These are phyloP conservation scores for Abramis brama DNA, from an alignment of 2,113 vertebrate genomes.

Conservation along the genomic window DNA sequence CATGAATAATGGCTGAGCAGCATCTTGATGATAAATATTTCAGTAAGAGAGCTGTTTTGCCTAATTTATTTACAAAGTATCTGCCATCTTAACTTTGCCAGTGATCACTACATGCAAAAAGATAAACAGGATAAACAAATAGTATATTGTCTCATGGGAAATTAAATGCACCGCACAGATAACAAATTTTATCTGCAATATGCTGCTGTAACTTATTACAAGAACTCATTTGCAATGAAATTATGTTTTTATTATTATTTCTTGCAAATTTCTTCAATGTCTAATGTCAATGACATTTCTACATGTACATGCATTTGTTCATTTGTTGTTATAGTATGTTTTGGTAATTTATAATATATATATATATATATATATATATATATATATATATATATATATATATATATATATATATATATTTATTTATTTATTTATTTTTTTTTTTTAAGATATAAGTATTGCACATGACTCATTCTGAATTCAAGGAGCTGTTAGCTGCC, in stretches of 20 bases:
- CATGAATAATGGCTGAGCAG: slow-evolving; percentile 39
- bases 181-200: not conserved
- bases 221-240: not conserved
- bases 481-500: no score
- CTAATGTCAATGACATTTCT: not conserved
- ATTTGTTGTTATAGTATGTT: not conserved
- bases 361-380: no score
- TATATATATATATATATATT: no score
- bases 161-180: slow-evolving; percentile 2
- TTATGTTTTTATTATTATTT: not conserved
- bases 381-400: no score
- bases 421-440: no score
- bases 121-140: not conserved
- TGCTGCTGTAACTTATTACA: not conserved
- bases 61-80: slow-evolving; percentile 53
- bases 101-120: not conserved
- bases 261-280: not conserved
- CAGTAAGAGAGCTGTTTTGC: slow-evolving; percentile 21
- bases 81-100: not conserved
- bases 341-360: no score
- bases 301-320: not conserved
- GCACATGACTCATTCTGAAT: no score
- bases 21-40: slow-evolving; percentile 50
- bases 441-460: no score
- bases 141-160: not conserved